A percentile compares a stretch with the other conserved stretches of the same genome.
Conservation (phyloP, 2,888 invertebrate species). For the Drosophila atroscutellata region DNA sequence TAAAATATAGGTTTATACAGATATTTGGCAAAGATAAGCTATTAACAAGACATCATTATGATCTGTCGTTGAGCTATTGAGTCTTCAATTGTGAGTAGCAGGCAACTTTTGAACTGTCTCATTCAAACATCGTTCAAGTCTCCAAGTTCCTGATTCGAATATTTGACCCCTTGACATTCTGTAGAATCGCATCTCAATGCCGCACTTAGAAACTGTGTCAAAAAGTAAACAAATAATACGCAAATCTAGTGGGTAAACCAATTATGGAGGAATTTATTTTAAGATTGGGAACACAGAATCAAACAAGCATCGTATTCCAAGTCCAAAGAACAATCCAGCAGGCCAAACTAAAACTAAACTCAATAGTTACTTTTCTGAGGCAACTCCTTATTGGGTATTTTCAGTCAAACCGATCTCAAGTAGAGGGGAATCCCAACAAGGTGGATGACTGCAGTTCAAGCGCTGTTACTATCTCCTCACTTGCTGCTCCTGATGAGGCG, state of each 20-base stretch:
- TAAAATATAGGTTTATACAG: not conserved
- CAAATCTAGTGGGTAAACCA: not conserved
- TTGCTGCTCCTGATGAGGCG: not conserved
- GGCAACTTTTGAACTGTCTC: not conserved
- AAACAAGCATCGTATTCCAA: not conserved
- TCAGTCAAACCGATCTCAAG: not conserved
- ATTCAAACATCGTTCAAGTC: not conserved
- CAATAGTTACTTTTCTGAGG: not conserved
- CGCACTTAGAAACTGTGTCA: rapidly evolving
- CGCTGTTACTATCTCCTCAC: not conserved
- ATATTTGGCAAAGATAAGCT: not conserved
- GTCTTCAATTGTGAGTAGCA: not conserved
- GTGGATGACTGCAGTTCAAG: not conserved
- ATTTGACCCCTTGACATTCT: not conserved
- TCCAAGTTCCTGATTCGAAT: not conserved
- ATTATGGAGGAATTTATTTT: not conserved
- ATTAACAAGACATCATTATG: not conserved
- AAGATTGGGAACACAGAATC: not conserved
- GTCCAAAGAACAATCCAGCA: not conserved
- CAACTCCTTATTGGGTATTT: not conserved
- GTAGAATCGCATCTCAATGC: not conserved
- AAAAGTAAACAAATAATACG: not conserved
- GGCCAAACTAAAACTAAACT: not conserved
- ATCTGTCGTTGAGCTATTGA: not conserved
- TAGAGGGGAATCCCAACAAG: not conserved